These are phyloP conservation scores for Sanderia malayensis DNA, from an alignment of 30 jellyfish, hydroid and myxozoan genomes.

Conservation along the genomic window DNA sequence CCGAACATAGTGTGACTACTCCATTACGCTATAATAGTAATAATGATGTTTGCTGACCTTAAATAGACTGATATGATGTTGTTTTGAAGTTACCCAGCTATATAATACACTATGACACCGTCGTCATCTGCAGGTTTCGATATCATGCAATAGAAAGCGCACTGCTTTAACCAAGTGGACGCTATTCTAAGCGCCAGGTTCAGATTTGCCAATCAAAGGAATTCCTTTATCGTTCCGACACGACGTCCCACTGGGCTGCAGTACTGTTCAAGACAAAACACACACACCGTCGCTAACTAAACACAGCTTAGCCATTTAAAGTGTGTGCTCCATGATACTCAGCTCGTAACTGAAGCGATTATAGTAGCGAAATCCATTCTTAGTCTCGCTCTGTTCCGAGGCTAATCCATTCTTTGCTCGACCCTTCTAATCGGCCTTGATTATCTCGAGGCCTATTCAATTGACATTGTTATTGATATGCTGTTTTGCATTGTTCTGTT, in stretches of 20 bases:
- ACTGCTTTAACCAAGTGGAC: not conserved
- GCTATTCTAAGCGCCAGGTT: not conserved
- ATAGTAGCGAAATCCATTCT: slow-evolving; percentile 5
- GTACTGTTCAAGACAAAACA: slow-evolving; percentile 9
- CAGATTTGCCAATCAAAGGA: slow-evolving; percentile 5
- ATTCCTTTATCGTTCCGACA: slow-evolving; percentile 5
- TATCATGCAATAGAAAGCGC: not conserved
- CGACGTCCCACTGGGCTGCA: slow-evolving; percentile 7
- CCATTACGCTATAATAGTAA: too few relatives aligned
- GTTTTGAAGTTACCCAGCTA: not conserved
- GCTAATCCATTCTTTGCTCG: not conserved
- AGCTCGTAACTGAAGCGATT: not conserved
- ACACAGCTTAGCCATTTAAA: slow-evolving; percentile 10
- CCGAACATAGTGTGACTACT: too few relatives aligned
- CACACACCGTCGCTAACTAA: slow-evolving; percentile 1
- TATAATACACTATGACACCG: not conserved
- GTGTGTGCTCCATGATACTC: slow-evolving; percentile 2
- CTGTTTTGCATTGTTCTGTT: not conserved
- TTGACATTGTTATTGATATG: not conserved
- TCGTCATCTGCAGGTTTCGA: not conserved
- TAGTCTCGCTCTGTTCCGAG: not conserved
- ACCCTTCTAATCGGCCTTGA: slow-evolving; percentile 4
- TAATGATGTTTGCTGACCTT: not conserved
- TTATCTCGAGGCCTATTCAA: slow-evolving; percentile 6
- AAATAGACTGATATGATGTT: not conserved